Conservation (phyloP, 2,888 invertebrate species). For the Eurytoma californica region DNA sequence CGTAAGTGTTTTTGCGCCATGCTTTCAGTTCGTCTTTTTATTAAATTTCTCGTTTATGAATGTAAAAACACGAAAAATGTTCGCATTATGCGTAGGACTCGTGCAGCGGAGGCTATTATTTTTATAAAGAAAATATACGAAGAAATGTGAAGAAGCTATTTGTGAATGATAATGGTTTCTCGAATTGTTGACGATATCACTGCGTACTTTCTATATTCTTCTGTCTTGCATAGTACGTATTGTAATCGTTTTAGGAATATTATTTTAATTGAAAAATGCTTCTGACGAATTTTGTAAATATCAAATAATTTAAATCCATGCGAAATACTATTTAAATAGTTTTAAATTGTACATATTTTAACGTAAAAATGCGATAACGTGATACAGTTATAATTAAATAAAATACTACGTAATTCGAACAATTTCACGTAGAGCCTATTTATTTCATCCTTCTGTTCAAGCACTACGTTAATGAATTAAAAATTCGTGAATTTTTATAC, state of each 20-base stretch:
- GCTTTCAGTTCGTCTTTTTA: constrained; percentile 22
- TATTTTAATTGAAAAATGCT: constrained; percentile 51
- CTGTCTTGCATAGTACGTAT: constrained; percentile 51
- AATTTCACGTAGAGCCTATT: constrained; percentile 2
- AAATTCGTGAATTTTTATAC: neutral
- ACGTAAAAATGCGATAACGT: constrained; percentile 71
- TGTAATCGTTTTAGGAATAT: constrained; percentile 57
- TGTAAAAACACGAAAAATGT: constrained; percentile 26
- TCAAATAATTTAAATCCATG: constrained; percentile 45
- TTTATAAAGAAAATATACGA: constrained; percentile 64
- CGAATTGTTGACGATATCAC: constrained; percentile 34
- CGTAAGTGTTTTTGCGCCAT: constrained; percentile 31
- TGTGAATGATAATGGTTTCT: constrained; percentile 36
- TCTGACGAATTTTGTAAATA: constrained; percentile 51
- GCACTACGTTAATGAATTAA: neutral
- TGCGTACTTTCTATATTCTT: constrained; percentile 46
- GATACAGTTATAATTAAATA: constrained; percentile 64
- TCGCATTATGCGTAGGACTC: constrained; percentile 1
- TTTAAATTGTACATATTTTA: constrained; percentile 66
- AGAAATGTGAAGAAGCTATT: constrained; percentile 34
- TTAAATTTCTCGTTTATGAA: neutral
- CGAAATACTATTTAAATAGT: constrained; percentile 69
- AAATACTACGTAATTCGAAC: constrained; percentile 55
- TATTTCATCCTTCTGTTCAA: neutral
- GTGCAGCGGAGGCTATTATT: constrained; percentile 71